Conservation (phyloP, 1,140 invertebrate genomes). For the Drosophila cardini region DNA sequence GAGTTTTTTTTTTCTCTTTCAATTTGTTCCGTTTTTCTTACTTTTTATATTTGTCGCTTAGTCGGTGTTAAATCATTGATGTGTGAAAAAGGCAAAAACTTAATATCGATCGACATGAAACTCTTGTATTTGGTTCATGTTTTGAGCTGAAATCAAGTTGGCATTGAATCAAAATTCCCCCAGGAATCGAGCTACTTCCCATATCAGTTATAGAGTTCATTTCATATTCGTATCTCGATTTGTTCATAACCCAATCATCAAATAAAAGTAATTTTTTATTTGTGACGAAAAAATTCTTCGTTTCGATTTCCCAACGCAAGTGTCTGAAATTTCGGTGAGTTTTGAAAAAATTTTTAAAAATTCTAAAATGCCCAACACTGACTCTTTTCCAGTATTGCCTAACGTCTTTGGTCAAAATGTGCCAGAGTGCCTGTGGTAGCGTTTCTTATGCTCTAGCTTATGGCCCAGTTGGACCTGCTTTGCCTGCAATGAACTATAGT, state of each 20-base stretch:
- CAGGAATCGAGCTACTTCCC: not conserved
- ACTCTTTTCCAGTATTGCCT: not conserved
- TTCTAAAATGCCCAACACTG: not conserved
- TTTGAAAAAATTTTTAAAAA: not conserved
- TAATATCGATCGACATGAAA: constrained; percentile 58
- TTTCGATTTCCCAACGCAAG: constrained; percentile 29
- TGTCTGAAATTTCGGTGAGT: constrained; percentile 13
- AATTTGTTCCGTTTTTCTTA: constrained; percentile 27
- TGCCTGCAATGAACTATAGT: constrained; percentile 67
- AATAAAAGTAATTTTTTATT: constrained; percentile 19
- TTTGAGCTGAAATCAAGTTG: constrained; percentile 44
- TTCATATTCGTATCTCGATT: constrained; percentile 29
- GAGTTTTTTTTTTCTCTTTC: constrained; percentile 35
- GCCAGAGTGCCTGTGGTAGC: constrained; percentile 55
- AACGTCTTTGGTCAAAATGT: constrained; percentile 16
- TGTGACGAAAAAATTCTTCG: constrained; percentile 44
- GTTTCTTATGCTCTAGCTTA: constrained; percentile 66
- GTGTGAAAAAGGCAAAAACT: constrained; percentile 70
- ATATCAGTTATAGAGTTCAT: constrained; percentile 17
- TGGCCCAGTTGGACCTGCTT: constrained; percentile 65
- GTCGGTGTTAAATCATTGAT: constrained; percentile 72
- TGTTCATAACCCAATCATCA: not conserved
- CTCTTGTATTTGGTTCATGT: constrained; percentile 10
- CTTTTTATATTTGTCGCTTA: constrained; percentile 51
- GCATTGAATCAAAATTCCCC: constrained; percentile 30